Evolutionary conservation across 2,113 vertebrate genomes (phyloP).

Genomic region (Platichthys flesus): DNA sequence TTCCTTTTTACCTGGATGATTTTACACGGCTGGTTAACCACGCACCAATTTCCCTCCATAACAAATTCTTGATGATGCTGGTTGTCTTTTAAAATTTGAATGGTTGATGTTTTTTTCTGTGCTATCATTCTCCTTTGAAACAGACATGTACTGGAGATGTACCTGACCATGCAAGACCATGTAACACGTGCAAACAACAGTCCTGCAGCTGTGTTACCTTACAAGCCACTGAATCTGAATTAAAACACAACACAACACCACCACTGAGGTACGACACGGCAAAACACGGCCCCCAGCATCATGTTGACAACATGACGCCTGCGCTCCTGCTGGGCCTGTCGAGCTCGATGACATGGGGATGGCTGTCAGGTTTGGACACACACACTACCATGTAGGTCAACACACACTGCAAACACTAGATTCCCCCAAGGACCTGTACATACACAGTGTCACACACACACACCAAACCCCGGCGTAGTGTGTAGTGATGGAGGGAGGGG

Average conservation of each 20-base stretch:
- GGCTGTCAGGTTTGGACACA: constrained; percentile 74
- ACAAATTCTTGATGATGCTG: neutral
- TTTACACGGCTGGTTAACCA: neutral
- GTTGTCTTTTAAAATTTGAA: neutral
- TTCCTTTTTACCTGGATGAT: neutral
- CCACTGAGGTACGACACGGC: constrained; percentile 23
- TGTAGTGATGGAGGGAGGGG: constrained; percentile 42
- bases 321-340: constrained; percentile 65
- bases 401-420: constrained; percentile 75
- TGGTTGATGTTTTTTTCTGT: neutral
- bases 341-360: constrained; percentile 64
- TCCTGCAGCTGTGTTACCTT: neutral
- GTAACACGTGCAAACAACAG: constrained; percentile 1
- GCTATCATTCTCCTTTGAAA: neutral
- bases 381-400: constrained; percentile 73
- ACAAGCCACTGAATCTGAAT: constrained; percentile 19
- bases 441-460: constrained; percentile 66
- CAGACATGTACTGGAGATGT: too few species aligned
- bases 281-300: constrained; percentile 44
- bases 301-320: constrained; percentile 62
- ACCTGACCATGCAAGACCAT: constrained; percentile 1
- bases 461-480: constrained; percentile 57
- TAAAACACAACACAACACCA: constrained; percentile 27
- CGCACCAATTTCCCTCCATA: neutral
- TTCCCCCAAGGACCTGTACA: constrained; percentile 78